Evolutionary conservation across 2,888 invertebrate species (phyloP).

Genomic region (Tetranychus piercei): DNA sequence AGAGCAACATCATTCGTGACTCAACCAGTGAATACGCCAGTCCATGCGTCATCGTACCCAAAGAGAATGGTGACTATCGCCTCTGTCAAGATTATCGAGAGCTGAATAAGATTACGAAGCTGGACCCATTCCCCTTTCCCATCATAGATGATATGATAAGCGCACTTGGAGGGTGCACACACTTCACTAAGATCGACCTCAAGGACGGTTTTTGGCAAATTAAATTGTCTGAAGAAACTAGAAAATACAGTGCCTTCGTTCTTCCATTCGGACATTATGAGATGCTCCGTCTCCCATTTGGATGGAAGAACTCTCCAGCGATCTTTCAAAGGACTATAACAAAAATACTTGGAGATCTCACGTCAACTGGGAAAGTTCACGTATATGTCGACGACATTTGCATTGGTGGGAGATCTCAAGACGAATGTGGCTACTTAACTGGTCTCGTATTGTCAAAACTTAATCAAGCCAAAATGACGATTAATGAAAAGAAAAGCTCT

Average conservation of each 20-base stretch:
- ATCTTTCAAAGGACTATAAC: slow-evolving; percentile 5
- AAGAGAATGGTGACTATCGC: slow-evolving; percentile 5
- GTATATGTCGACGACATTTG: slow-evolving; percentile 9
- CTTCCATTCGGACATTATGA: neutral
- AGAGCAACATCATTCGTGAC: neutral
- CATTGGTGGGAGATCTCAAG: neutral
- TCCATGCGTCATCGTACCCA: neutral
- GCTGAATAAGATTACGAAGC: neutral
- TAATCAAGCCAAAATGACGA: neutral
- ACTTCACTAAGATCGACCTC: slow-evolving; percentile 5
- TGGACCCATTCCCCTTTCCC: neutral
- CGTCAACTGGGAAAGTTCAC: neutral
- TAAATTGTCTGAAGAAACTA: neutral
- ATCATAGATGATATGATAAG: slow-evolving; percentile 8
- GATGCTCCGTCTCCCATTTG: slow-evolving; percentile 2
- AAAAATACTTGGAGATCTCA: neutral
- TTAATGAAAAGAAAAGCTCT: neutral
- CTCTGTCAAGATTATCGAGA: slow-evolving; percentile 2
- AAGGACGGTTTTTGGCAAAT: slow-evolving; percentile 5
- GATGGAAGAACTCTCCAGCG: slow-evolving; percentile 11
- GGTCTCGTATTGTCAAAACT: neutral
- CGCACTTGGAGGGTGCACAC: slow-evolving; percentile 6
- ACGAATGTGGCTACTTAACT: neutral
- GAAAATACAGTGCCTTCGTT: slow-evolving; percentile 7
- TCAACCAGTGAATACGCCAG: neutral